Evolutionary conservation across 2,797 vertebrate species (phyloP), one percentile per base, ranked within the genome.

Genomic region (Epinephelus awoara): DNA sequence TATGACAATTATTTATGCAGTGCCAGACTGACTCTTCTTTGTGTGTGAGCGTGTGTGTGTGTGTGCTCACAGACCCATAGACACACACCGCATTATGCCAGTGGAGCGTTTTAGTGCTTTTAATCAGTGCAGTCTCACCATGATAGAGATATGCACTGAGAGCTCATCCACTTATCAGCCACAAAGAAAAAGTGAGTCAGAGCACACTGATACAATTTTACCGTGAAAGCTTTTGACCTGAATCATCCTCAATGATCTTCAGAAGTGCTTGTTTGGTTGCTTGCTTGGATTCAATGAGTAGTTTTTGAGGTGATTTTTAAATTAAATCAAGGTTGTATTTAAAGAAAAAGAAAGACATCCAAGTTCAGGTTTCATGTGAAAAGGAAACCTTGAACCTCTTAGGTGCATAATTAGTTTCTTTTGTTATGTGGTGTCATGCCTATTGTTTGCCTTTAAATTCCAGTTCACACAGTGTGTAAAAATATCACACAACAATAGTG

Each of bases 61-160:
- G 40, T 42, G 40, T 12, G 40, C 5, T 3, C 59, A 25, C 44
- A 57, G 5, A 57, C 34, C 6, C 21, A 8, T n/a, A 40, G 5
- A 38, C 19, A 25, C 23, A 71, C 5, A n/a, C 5, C 34, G 49
- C 49, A 52, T 71, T 56, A 64, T 67, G 49, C 55, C 25, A 70
- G 27, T 13, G 42, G 55, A 82, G 74, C 9, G 0, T 74, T 81
- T 67, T 64, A 77, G 67, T 73, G 58, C 69, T 77, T 80, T 72
- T 59, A 78, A 80, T 85, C 50, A 76, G 52, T 6, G n/a, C 18
- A n/a, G 4, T 73, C 61, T 52, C 51, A 50, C 29, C 34, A 8
- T 55, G 38, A 52, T 55, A 5, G 61, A 56, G 57, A 52, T 55
- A 21, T 49, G 17, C 21, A 47, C 55, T 27, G 25, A 38, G 25